These are phyloP conservation scores for Ivindomyrus marchei DNA, from an alignment of 2,113 vertebrate genomes.

Conservation along the genomic window DNA sequence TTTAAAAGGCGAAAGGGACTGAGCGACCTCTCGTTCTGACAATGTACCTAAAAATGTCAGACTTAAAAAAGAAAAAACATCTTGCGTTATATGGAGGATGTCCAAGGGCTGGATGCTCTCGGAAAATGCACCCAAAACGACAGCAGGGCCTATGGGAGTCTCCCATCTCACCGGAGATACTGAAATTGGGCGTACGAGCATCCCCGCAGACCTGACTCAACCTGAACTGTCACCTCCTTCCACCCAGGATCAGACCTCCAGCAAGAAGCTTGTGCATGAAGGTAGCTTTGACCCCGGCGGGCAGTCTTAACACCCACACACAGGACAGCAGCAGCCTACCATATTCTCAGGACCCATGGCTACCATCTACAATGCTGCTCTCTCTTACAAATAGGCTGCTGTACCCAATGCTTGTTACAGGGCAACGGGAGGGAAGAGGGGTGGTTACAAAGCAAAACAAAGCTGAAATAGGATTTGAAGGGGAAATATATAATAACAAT, in stretches of 20 bases:
- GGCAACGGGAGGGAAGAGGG: background rate
- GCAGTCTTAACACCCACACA: background rate
- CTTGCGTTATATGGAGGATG: background rate
- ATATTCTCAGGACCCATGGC: background rate
- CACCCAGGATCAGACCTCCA: background rate
- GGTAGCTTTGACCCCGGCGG: background rate
- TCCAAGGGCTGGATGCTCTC: background rate
- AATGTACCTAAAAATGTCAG: background rate
- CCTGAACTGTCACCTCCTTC: background rate
- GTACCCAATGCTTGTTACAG: background rate
- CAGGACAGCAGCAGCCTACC: background rate
- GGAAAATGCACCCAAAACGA: background rate
- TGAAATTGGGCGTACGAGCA: background rate
- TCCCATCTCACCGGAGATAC: background rate
- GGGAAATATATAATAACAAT: conserved; percentile 25
- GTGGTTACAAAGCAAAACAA: background rate
- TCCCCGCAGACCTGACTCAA: background rate
- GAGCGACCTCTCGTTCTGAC: background rate
- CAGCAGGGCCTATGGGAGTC: background rate
- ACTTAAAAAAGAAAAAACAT: background rate
- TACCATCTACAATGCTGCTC: background rate
- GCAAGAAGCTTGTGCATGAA: background rate
- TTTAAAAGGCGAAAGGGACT: background rate
- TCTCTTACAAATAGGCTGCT: background rate
- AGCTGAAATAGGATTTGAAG: conserved; percentile 22